These are phyloP conservation scores for Decapterus maruadsi DNA, from an alignment of 2,797 vertebrate species.

Conservation along the genomic window DNA sequence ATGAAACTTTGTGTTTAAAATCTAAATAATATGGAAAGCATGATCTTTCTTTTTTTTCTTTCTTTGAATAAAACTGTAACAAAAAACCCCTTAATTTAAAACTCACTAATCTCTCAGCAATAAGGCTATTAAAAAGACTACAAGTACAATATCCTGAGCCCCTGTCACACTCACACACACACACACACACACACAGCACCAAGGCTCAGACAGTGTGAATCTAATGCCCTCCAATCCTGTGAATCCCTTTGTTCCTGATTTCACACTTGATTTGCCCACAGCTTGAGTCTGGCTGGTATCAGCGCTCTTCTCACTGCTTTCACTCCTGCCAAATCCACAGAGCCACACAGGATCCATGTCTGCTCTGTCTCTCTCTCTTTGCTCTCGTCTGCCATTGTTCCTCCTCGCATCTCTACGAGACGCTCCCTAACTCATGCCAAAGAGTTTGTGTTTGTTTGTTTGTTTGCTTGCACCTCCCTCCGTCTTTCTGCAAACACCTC, in stretches of 20 bases:
- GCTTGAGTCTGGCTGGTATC: slow-evolving; percentile 82
- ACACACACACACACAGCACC: slow-evolving; percentile 39
- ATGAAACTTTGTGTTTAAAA: slow-evolving; percentile 22
- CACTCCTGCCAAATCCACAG: slow-evolving; percentile 81
- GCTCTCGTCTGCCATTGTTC: slow-evolving; percentile 56
- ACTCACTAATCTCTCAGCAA: slow-evolving; percentile 72
- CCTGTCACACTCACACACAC: not conserved
- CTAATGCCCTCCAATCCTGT: slow-evolving; percentile 83
- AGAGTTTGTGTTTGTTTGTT: slow-evolving; percentile 72
- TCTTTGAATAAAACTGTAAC: slow-evolving; percentile 46
- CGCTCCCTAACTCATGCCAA: slow-evolving; percentile 66
- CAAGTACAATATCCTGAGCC: slow-evolving; percentile 73
- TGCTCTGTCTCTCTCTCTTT: slow-evolving; percentile 37
- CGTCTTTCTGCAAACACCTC: slow-evolving; percentile 67
- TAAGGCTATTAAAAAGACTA: slow-evolving; percentile 76
- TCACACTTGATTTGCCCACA: slow-evolving; percentile 85
- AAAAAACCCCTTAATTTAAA: slow-evolving; percentile 68
- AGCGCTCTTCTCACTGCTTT: slow-evolving; percentile 76
- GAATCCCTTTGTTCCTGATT: slow-evolving; percentile 86
- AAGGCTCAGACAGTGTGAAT: slow-evolving; percentile 80
- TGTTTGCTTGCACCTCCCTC: slow-evolving; percentile 65
- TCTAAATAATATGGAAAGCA: slow-evolving; percentile 40
- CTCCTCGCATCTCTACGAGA: slow-evolving; percentile 53
- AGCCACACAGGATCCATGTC: slow-evolving; percentile 68
- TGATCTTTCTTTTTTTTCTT: slow-evolving; percentile 24